Percentiles rank a stretch among this genome's conserved stretches.
Conservation (phyloP, 2,888 invertebrate species). For the Zele albiditarsus region DNA sequence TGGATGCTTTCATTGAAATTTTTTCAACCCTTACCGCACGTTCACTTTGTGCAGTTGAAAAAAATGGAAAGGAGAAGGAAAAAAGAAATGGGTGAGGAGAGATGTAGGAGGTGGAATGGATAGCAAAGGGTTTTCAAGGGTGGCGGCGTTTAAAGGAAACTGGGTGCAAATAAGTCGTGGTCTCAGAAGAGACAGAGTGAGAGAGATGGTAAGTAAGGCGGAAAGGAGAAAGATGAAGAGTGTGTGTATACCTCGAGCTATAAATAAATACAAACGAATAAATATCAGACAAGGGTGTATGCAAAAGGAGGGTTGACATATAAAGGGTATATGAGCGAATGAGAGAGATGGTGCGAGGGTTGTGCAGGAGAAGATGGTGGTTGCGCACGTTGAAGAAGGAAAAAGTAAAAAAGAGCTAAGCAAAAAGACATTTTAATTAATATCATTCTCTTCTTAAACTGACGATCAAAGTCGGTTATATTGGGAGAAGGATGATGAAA, state of each 20-base stretch:
- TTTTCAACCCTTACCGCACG: conserved; percentile 36
- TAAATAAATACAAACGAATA: conserved; percentile 72
- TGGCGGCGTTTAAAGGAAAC: conserved; percentile 67
- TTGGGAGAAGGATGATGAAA: not conserved
- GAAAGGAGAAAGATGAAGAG: conserved; percentile 37
- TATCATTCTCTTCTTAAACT: conserved; percentile 70
- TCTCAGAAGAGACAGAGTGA: conserved; percentile 58
- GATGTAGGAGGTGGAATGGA: conserved; percentile 39
- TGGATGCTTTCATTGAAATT: conserved; percentile 66
- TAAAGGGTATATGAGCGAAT: conserved; percentile 12
- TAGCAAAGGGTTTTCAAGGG: conserved; percentile 63
- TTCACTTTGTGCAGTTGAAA: conserved; percentile 21
- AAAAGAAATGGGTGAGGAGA: conserved; percentile 31
- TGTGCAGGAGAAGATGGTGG: not conserved
- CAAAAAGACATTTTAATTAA: conserved; percentile 72
- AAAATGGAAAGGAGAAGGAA: conserved; percentile 5
- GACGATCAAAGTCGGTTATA: conserved; percentile 63
- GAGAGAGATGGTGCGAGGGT: not conserved
- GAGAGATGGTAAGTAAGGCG: conserved; percentile 39
- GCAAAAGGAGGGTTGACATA: conserved; percentile 55
- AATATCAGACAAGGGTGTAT: conserved; percentile 67
- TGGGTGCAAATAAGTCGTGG: conserved; percentile 53
- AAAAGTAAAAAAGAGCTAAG: conserved; percentile 39
- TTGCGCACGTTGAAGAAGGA: not conserved
- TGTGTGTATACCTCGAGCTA: conserved; percentile 50